Percentiles rank a stretch among this genome's conserved stretches.
phyloP scores from a whole-genome alignment of 2,797 vertebrate species.

The Prionace glauca region DNA sequence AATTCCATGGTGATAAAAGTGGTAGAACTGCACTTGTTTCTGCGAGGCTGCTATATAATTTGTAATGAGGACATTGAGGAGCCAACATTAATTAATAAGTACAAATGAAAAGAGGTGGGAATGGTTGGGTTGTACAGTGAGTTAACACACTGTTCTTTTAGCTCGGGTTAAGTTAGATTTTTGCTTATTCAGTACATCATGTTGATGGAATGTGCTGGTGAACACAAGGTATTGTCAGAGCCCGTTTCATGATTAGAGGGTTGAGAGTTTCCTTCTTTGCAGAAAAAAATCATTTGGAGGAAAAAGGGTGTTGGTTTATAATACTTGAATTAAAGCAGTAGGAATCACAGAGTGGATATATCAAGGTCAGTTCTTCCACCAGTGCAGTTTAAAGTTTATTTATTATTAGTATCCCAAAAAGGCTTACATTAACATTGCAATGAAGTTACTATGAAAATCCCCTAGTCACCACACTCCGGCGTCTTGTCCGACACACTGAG shows the following conservation, averaged over 20 bases:
- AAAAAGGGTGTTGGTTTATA: neutral
- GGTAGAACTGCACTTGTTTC: neutral
- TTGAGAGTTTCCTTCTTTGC: neutral
- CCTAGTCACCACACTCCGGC: too few species aligned
- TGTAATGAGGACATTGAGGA: neutral
- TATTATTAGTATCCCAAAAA: too few species aligned
- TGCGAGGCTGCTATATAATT: neutral
- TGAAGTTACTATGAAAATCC: too few species aligned
- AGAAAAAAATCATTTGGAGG: neutral
- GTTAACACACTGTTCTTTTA: conserved; percentile 24
- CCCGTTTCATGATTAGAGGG: neutral
- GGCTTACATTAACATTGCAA: too few species aligned
- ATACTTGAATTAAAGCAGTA: neutral
- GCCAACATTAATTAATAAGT: neutral
- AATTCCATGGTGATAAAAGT: neutral
- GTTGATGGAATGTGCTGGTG: neutral
- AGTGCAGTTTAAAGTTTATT: neutral
- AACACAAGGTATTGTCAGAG: neutral
- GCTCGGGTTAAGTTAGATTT: conserved; percentile 11
- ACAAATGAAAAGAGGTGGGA: neutral
- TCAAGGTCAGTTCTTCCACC: neutral
- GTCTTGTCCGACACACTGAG: too few species aligned
- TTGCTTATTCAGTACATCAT: neutral
- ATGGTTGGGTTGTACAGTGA: neutral
- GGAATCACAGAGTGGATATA: neutral